Evolutionary conservation across 2,797 vertebrate genomes (phyloP).

Genomic region (Thripadectes ignobilis): DNA sequence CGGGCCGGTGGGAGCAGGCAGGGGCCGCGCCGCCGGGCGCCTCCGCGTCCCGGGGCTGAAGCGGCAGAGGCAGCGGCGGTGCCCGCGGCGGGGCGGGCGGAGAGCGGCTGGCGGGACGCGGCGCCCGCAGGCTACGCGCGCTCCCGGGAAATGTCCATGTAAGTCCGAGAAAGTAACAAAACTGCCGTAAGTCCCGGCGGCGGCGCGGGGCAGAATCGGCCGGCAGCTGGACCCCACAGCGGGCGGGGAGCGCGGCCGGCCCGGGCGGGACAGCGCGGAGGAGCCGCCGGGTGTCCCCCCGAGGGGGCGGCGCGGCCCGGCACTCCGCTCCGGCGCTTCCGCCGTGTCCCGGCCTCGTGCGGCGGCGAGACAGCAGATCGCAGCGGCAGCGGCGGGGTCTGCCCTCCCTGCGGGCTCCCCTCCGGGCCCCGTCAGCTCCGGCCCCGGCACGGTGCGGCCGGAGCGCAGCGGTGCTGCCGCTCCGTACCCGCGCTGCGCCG

Average conservation of each 20-base stretch:
- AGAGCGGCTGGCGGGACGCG: neutral
- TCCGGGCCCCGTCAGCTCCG: neutral
- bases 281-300: neutral
- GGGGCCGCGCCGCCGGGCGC: neutral
- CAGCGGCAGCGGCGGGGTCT: neutral
- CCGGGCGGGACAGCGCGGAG: neutral
- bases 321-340: neutral
- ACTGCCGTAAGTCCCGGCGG: neutral
- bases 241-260: neutral
- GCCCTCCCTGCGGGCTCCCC: neutral
- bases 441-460: neutral
- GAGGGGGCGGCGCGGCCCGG: neutral
- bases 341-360: neutral
- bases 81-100: neutral
- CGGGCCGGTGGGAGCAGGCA: neutral
- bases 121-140: neutral
- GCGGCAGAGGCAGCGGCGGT: neutral
- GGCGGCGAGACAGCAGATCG: neutral
- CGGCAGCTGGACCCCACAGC: neutral
- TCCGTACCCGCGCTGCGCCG: neutral
- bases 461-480: conserved; percentile 7
- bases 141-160: conserved; percentile 38
- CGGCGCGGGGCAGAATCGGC: neutral
- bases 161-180: conserved; percentile 61
- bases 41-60: neutral